Conservation (phyloP, 1,140 invertebrate genomes). For the Ceratosolen fusciceps region DNA sequence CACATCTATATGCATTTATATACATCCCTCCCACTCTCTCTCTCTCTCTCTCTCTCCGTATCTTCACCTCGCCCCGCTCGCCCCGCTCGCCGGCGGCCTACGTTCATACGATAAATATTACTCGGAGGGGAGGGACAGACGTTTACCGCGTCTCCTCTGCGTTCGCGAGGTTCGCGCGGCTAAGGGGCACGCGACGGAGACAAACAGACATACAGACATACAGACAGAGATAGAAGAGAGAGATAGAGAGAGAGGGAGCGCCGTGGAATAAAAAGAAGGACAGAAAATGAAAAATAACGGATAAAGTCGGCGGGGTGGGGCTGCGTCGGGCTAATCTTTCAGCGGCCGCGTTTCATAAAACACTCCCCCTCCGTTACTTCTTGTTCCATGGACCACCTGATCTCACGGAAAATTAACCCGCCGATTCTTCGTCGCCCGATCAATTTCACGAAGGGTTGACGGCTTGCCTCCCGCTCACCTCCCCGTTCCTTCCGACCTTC, state of each 20-base stretch:
- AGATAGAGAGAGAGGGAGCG: too few relatives aligned
- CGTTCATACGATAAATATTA: conserved; percentile 42
- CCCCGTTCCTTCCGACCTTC: too few relatives aligned
- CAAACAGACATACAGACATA: too few relatives aligned
- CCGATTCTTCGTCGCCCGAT: conserved; percentile 46
- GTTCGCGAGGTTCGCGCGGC: background rate
- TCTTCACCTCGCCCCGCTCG: background rate
- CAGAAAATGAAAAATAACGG: background rate
- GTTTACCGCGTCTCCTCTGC: background rate
- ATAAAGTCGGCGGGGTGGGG: background rate
- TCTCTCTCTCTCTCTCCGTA: conserved; percentile 21
- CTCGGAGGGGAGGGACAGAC: background rate
- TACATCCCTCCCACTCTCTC: conserved; percentile 17
- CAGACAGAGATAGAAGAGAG: too few relatives aligned
- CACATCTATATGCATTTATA: background rate
- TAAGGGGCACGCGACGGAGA: background rate
- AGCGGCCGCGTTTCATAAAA: conserved; percentile 30
- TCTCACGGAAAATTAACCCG: conserved; percentile 39
- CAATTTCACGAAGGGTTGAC: conserved; percentile 15
- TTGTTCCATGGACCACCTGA: background rate
- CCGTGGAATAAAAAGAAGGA: conserved; percentile 3
- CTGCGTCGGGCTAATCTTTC: conserved; percentile 38
- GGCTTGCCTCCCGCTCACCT: background rate
- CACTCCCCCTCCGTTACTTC: conserved; percentile 38
- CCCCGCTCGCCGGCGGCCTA: background rate